A percentile compares a stretch with the other conserved stretches of the same genome.
phyloP scores from a whole-genome alignment of 1,140 invertebrate species.

The Apocrypta bakeri region DNA sequence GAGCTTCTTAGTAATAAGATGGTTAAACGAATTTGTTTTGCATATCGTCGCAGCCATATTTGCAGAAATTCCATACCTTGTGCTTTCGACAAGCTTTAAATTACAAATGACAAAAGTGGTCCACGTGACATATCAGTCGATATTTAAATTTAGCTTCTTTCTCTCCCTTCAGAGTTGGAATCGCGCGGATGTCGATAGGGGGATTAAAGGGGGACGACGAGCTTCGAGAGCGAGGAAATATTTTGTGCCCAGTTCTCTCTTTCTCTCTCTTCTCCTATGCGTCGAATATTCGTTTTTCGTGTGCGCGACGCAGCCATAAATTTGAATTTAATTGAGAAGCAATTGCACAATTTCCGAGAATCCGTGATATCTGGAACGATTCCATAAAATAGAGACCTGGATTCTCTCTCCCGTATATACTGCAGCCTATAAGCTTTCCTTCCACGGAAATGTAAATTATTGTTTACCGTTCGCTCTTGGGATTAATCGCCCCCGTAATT shows the following conservation, averaged over 20 bases:
- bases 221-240: constrained; percentile 3
- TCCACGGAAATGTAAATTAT: constrained; percentile 45
- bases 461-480: constrained; percentile 21
- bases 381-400: constrained; percentile 43
- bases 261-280: constrained; percentile 13
- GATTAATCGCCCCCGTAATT: constrained; percentile 33
- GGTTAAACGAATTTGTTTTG: background rate
- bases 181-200: background rate
- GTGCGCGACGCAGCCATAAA: constrained; percentile 14
- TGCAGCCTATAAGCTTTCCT: constrained; percentile 22
- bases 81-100: constrained; percentile 11
- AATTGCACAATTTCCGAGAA: constrained; percentile 46
- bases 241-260: constrained; percentile 21
- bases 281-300: constrained; percentile 33
- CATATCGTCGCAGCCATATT: background rate
- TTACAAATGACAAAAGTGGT: constrained; percentile 15
- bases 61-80: background rate
- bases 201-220: constrained; percentile 6
- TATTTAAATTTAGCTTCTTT: constrained; percentile 9
- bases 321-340: constrained; percentile 50
- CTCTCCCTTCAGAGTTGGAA: background rate
- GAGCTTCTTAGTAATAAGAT: background rate
- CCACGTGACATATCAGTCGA: background rate
- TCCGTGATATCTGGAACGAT: constrained; percentile 46
- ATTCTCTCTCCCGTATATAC: background rate